These are phyloP conservation scores for Gerris buenoi DNA, from an alignment of 1,140 invertebrate species.

Conservation along the genomic window DNA sequence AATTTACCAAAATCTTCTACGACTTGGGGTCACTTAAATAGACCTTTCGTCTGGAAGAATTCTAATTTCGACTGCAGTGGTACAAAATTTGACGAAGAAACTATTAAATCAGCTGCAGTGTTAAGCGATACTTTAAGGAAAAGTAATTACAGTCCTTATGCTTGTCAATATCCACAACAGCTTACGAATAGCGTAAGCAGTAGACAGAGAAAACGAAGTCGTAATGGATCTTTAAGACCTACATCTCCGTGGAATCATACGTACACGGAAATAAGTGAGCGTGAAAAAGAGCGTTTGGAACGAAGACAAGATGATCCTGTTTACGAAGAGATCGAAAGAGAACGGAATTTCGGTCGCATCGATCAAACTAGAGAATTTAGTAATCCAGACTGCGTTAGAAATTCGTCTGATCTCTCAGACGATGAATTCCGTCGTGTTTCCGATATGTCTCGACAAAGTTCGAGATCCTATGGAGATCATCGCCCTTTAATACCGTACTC, in stretches of 20 bases:
- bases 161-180: background rate
- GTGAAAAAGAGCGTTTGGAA: conserved; percentile 31
- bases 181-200: background rate
- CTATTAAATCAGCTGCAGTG: background rate
- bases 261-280: conserved; percentile 41
- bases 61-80: conserved; percentile 38
- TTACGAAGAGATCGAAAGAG: conserved; percentile 63
- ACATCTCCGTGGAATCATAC: conserved; percentile 37
- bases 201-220: conserved; percentile 28
- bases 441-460: conserved; percentile 58
- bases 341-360: conserved; percentile 44
- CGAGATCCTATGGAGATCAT: conserved; percentile 64
- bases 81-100: background rate
- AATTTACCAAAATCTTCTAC: conserved; percentile 47
- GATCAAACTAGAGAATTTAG: too few relatives aligned
- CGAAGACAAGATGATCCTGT: conserved; percentile 60
- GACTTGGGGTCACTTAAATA: conserved; percentile 47
- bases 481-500: conserved; percentile 56
- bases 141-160: background rate
- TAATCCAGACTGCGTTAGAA: too few relatives aligned
- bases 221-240: conserved; percentile 21
- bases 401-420: conserved; percentile 66
- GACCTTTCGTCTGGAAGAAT: conserved; percentile 50
- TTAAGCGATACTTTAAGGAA: background rate
- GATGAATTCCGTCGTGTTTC: conserved; percentile 58